phyloP scores from a whole-genome alignment of 2,113 vertebrate genomes.

The Tachycineta bicolor region DNA sequence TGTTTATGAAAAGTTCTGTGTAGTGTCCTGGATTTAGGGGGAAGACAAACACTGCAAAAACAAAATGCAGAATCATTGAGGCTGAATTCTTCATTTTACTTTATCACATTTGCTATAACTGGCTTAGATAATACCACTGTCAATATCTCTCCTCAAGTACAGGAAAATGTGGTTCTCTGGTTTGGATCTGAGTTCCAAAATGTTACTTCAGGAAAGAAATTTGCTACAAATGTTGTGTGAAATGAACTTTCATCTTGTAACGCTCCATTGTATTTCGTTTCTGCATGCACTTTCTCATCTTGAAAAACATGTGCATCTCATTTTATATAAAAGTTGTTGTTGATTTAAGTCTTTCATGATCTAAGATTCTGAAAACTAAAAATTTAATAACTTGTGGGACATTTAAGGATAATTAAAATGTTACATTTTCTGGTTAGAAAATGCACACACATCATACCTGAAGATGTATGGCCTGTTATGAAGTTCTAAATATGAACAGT shows the following conservation, averaged over 20 bases:
- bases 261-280: background rate
- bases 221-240: background rate
- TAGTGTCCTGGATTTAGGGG: background rate
- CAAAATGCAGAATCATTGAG: background rate
- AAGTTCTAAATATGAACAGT: background rate
- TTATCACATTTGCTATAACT: background rate
- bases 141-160: background rate
- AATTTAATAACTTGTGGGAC: background rate
- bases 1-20: background rate
- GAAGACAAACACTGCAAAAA: background rate
- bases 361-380: conserved; percentile 6
- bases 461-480: background rate
- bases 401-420: background rate
- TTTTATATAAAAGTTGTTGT: background rate
- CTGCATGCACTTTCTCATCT: background rate
- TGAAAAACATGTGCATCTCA: conserved; percentile 1
- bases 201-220: conserved; percentile 3
- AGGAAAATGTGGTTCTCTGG: background rate
- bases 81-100: background rate
- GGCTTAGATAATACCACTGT: background rate
- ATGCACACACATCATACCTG: background rate
- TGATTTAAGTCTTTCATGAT: conserved; percentile 21
- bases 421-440: background rate
- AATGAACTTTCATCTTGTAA: conserved; percentile 14
- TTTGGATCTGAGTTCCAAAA: background rate